phyloP scores from a whole-genome alignment of 2,113 vertebrate genomes.

The Burhinus oedicnemus region DNA sequence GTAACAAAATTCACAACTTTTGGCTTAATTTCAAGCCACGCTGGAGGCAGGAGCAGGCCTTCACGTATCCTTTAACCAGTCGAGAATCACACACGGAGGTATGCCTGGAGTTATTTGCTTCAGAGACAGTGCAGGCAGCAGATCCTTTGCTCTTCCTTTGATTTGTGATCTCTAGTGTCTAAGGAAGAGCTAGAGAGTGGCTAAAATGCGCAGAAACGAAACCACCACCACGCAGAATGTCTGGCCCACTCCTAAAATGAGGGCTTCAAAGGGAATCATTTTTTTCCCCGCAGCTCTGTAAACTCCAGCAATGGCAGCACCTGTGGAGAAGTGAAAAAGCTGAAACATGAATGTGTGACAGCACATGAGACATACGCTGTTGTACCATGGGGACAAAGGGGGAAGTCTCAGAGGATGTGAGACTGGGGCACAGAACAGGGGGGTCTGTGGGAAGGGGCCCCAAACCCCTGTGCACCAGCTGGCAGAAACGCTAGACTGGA shows the following conservation, averaged over 20 bases:
- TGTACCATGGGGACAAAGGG: neutral
- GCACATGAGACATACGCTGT: rapidly evolving
- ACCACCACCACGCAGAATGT: conserved; percentile 90
- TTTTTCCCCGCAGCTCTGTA: conserved; percentile 95
- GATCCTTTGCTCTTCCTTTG: neutral
- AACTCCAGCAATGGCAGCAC: conserved; percentile 94
- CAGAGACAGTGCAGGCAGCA: neutral
- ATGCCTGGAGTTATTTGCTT: neutral
- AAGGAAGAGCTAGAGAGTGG: conserved; percentile 85
- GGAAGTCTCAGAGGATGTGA: neutral
- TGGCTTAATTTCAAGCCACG: neutral
- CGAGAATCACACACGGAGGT: neutral
- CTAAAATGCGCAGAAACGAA: conserved; percentile 91
- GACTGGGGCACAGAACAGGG: neutral
- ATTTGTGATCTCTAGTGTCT: neutral
- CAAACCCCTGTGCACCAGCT: rapidly evolving
- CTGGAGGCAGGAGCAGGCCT: neutral
- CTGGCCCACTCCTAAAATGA: conserved; percentile 93
- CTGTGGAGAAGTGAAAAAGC: conserved; percentile 57
- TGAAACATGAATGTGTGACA: rapidly evolving
- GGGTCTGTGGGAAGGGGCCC: rapidly evolving
- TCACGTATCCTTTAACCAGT: neutral
- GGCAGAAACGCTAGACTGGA: neutral
- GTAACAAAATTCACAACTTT: neutral
- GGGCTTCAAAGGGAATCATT: conserved; percentile 92